phyloP scores from a whole-genome alignment of 2,113 vertebrate species.

The Cricetomys ansorgei region DNA sequence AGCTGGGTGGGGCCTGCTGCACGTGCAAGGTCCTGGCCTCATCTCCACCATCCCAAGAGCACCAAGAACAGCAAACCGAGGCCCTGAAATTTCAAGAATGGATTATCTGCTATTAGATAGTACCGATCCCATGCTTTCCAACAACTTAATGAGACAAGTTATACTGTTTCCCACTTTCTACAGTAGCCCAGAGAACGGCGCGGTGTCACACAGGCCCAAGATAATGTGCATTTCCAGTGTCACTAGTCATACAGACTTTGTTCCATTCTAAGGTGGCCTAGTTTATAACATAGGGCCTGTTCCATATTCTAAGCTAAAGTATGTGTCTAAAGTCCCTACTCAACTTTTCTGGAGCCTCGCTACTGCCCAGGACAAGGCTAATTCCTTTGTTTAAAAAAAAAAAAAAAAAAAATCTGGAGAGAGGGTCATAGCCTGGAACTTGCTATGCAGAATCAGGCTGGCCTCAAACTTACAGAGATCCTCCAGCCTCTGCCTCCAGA shows the following conservation, averaged over 20 bases:
- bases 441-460: not conserved
- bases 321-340: constrained; percentile 32
- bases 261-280: constrained; percentile 11
- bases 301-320: constrained; percentile 35
- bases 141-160: not conserved
- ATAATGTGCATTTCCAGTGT: not conserved
- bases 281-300: constrained; percentile 40
- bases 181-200: not conserved
- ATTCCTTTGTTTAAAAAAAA: constrained; percentile 26
- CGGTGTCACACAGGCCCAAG: not conserved
- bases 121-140: not conserved
- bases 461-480: not conserved
- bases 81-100: not conserved
- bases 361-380: not conserved
- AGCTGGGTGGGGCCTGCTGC: not conserved
- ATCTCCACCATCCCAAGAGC: not conserved
- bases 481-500: not conserved
- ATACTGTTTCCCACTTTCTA: not conserved
- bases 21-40: not conserved
- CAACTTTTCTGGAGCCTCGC: not conserved
- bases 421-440: not conserved
- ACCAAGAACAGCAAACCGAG: not conserved
- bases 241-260: not conserved
- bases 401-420: too few species aligned
- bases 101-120: not conserved